These are phyloP conservation scores for Nannoperca obscura DNA, from an alignment of 2,797 vertebrate species.

Conservation along the genomic window DNA sequence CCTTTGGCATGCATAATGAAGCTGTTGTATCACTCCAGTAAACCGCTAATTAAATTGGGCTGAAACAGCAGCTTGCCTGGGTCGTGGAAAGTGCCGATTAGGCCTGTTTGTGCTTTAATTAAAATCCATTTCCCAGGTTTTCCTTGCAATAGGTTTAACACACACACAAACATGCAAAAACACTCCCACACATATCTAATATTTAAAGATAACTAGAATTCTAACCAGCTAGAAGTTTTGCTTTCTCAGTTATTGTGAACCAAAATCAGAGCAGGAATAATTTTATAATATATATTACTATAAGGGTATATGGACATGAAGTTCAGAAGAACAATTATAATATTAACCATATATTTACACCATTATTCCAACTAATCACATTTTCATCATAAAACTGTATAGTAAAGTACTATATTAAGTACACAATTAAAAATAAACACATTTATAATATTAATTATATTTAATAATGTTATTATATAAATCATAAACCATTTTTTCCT, in stretches of 20 bases:
- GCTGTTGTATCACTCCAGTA: constrained; percentile 80
- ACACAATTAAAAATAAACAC: not conserved
- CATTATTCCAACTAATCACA: not conserved
- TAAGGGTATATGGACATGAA: not conserved
- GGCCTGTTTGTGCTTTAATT: constrained; percentile 83
- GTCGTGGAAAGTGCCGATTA: constrained; percentile 80
- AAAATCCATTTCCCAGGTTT: constrained; percentile 75
- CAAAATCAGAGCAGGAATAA: not conserved
- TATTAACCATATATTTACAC: not conserved
- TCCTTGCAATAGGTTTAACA: constrained; percentile 46
- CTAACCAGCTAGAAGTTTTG: not conserved
- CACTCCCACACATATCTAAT: not conserved
- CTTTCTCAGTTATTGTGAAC: not conserved
- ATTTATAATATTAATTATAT: not conserved
- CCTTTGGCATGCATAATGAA: constrained; percentile 85
- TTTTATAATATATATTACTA: not conserved
- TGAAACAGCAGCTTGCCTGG: constrained; percentile 81
- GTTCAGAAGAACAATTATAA: too few species aligned
- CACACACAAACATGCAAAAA: constrained; percentile 16
- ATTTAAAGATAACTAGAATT: constrained; percentile 27
- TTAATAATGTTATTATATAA: not conserved
- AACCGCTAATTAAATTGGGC: constrained; percentile 84
- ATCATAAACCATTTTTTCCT: not conserved
- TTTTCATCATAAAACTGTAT: not conserved
- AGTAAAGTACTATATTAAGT: not conserved